Percentiles rank a stretch among this genome's conserved stretches.
Evolutionary conservation across 2,888 invertebrate genomes (phyloP).

Genomic region (Punctoribates punctum): DNA sequence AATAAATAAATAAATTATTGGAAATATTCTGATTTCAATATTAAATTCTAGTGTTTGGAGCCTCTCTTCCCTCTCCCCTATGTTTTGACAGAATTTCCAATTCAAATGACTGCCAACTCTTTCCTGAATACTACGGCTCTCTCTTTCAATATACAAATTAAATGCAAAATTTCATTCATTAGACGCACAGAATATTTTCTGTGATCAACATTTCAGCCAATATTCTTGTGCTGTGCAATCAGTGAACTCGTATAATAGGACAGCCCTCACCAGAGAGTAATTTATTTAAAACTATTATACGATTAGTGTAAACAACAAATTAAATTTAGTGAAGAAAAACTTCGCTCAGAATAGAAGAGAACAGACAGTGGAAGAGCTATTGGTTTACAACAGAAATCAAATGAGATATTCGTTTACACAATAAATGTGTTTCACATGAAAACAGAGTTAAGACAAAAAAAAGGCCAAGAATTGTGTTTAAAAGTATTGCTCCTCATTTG

Average conservation of each 20-base stretch:
- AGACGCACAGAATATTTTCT: background rate
- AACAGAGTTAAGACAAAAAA: background rate
- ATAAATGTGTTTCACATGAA: background rate
- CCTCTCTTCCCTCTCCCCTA: too few relatives aligned
- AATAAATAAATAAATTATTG: too few relatives aligned
- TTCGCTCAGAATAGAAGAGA: background rate
- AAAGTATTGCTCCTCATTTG: background rate
- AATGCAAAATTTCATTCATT: background rate
- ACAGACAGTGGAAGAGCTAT: background rate
- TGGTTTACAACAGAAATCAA: background rate
- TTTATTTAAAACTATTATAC: background rate
- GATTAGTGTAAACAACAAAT: conserved; percentile 28
- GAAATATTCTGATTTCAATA: background rate
- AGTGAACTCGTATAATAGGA: background rate
- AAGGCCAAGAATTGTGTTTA: background rate
- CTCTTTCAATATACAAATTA: background rate
- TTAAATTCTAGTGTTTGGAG: too few relatives aligned
- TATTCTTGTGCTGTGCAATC: too few relatives aligned
- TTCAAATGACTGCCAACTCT: conserved; percentile 9
- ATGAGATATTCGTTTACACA: conserved; percentile 19
- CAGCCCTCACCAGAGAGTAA: background rate
- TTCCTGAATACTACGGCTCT: background rate
- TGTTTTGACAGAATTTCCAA: conserved; percentile 28
- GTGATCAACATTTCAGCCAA: too few relatives aligned
- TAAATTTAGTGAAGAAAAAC: background rate